Percentiles rank a stretch among this genome's conserved stretches.
These are phyloP conservation scores for Syrrhaptes paradoxus DNA, from an alignment of 2,113 vertebrate genomes.

Conservation along the genomic window DNA sequence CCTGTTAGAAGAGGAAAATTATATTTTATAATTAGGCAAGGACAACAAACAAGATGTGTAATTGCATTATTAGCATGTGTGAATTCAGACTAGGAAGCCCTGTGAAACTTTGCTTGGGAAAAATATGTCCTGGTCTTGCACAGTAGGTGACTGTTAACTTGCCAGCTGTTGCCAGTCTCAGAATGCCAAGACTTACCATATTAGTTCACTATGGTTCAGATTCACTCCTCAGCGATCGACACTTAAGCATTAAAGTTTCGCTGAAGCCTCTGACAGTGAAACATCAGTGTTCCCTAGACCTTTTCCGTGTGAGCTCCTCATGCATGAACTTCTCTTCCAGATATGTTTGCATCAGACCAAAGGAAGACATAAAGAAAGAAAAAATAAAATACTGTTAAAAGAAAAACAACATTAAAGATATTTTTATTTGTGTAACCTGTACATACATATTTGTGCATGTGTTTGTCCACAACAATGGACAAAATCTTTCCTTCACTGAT, in stretches of 20 bases:
- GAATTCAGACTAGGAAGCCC: conserved; percentile 48
- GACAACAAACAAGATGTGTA: not conserved
- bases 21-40: conserved; percentile 32
- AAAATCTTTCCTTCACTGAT: not conserved
- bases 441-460: not conserved
- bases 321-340: not conserved
- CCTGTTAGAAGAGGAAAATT: conserved; percentile 19
- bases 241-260: not conserved
- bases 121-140: conserved; percentile 12
- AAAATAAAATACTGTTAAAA: not conserved
- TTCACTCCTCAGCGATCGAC: not conserved
- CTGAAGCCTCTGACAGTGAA: not conserved
- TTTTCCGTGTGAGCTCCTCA: not conserved
- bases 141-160: conserved; percentile 48
- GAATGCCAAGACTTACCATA: not conserved
- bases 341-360: not conserved
- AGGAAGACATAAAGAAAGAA: not conserved
- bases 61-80: conserved; percentile 47
- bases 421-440: not conserved
- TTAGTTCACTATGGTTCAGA: not conserved
- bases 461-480: not conserved
- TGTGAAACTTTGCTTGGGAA: conserved; percentile 8
- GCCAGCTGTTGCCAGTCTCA: conserved; percentile 29
- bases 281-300: not conserved
- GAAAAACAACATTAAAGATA: not conserved